These are phyloP conservation scores for Phalacrocorax aristotelis DNA, from an alignment of 2,113 vertebrate species.

Conservation along the genomic window DNA sequence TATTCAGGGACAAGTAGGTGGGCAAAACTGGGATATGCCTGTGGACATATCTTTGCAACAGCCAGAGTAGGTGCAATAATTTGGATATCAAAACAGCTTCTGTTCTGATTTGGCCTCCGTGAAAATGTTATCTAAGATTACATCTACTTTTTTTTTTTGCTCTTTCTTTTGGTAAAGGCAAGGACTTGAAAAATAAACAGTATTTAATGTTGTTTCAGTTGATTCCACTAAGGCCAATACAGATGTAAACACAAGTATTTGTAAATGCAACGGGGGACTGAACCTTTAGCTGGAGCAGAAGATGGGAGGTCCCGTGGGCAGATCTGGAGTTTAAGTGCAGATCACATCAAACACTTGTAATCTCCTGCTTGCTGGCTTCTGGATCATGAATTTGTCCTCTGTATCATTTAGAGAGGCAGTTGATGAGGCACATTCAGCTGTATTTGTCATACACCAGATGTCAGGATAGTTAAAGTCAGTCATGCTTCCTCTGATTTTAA, in stretches of 20 bases:
- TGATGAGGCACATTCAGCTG: conserved; percentile 21
- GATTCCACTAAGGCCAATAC: neutral
- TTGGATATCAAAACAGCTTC: neutral
- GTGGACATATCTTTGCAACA: neutral
- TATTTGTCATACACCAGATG: conserved; percentile 53
- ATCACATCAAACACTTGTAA: neutral
- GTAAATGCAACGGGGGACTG: neutral
- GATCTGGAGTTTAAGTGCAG: neutral
- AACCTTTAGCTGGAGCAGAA: neutral
- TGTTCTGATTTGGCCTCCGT: neutral
- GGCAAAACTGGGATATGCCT: neutral
- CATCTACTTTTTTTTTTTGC: neutral
- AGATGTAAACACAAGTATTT: neutral
- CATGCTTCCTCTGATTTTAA: conserved; percentile 23
- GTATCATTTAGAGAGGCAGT: neutral
- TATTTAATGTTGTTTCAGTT: neutral
- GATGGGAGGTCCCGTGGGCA: neutral
- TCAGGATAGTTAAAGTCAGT: conserved; percentile 28
- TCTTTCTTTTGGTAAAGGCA: neutral
- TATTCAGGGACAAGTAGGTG: neutral
- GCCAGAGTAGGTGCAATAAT: neutral
- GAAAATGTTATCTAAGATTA: neutral
- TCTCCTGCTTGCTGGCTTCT: conserved; percentile 1
- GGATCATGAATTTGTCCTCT: conserved; percentile 54
- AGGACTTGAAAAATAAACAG: neutral